A percentile compares a stretch with the other conserved stretches of the same genome.
Evolutionary conservation across 2,888 invertebrate species (phyloP).

Genomic region (Lepidonotus clava): DNA sequence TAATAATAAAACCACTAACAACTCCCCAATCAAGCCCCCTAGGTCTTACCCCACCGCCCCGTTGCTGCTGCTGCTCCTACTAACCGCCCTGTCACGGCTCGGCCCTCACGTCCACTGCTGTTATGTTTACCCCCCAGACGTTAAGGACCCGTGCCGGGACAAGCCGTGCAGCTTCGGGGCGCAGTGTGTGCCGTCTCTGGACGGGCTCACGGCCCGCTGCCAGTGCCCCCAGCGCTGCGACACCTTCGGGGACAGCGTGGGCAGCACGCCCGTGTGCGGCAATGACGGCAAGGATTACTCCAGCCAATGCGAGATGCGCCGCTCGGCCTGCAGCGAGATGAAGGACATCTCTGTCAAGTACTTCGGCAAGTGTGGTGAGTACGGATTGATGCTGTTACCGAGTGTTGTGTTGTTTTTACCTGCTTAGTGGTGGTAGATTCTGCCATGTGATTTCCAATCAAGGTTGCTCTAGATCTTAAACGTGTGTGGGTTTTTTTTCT

Average conservation of each 20-base stretch:
- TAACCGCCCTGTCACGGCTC: neutral
- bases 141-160: slow-evolving; percentile 87
- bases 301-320: slow-evolving; percentile 80
- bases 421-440: too few species aligned
- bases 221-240: slow-evolving; percentile 90
- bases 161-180: slow-evolving; percentile 87
- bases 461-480: too few species aligned
- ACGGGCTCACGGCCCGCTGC: slow-evolving; percentile 88
- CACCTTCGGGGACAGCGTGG: slow-evolving; percentile 90
- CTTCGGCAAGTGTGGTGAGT: slow-evolving; percentile 82
- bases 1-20: slow-evolving; percentile 48
- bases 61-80: neutral
- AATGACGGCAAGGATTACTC: slow-evolving; percentile 82
- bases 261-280: slow-evolving; percentile 89
- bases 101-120: slow-evolving; percentile 74
- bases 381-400: neutral
- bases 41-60: neutral
- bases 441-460: too few species aligned
- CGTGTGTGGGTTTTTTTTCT: too few species aligned
- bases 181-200: slow-evolving; percentile 84
- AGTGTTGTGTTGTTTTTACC: too few species aligned
- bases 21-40: neutral
- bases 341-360: slow-evolving; percentile 80
- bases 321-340: slow-evolving; percentile 80
- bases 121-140: slow-evolving; percentile 84